Evolutionary conservation across 1,140 invertebrate genomes (phyloP), one percentile per base, ranked within the genome.

Genomic region (Macrobrachium nipponense): DNA sequence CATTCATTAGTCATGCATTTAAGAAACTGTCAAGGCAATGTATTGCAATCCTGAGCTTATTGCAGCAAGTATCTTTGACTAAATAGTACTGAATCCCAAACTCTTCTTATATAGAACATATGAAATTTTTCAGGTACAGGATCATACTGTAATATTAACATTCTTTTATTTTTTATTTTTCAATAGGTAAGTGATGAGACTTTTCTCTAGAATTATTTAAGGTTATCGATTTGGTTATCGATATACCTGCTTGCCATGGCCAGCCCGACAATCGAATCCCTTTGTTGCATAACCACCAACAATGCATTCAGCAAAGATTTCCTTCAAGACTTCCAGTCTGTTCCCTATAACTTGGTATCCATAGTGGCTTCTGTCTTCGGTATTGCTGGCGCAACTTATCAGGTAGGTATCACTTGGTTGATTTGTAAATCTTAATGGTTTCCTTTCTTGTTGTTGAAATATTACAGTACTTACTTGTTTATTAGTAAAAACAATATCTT

Each of bases 241-340:
- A 18, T 44, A 73, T 17, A 36, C 23, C 68, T 61, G 27, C 59
- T 64, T 23, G 43, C 59, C 76, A 86, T 86, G 84, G 84, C 84
- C 58, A 86, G 84, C 61, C 84, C 84, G 27, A 86, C 84, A 44
- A 86, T 86, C 27, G 84, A 86, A 23, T 86, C 84, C 10, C 60
- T 86, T 36, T 86, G 84, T 80, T 86, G 84, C 44, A 36, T 86
- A 11, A 61, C 66, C 27, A 64, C 18, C 68, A 80, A 72, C 17
- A 86, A 80, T 27, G 84, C 77, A n/a, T 86, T 86, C 78, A 80
- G 77, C 66, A 86, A 80, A 58, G 84, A 80, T 20, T 86, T 86
- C 36, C 84, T 86, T 23, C 44, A 20, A 18, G 84, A 86, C 58
- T 86, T 86, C 59, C 84, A 86, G 62, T 80, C 77, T 8, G 58